These are phyloP conservation scores for Pristis pectinata DNA, from an alignment of 2,797 vertebrate genomes.

Conservation along the genomic window DNA sequence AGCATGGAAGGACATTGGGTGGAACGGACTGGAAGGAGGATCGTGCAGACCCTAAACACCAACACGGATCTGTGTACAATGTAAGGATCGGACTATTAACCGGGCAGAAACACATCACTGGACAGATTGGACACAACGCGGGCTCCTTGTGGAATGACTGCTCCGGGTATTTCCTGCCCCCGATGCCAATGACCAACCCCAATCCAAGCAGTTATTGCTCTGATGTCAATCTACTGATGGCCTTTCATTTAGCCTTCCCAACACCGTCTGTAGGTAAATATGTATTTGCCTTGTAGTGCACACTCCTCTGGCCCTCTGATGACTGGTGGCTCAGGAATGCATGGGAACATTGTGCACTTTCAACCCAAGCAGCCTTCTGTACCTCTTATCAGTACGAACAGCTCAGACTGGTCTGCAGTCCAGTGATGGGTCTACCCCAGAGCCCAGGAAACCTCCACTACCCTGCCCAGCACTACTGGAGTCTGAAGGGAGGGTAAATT, in stretches of 20 bases:
- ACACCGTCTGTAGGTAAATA: background rate
- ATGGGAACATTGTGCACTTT: background rate
- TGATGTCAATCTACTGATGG: background rate
- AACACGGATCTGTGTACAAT: no score
- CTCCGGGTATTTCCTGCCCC: background rate
- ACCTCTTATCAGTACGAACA: background rate
- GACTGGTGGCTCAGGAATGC: background rate
- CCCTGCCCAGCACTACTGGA: background rate
- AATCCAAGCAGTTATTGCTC: background rate
- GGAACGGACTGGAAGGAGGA: no score
- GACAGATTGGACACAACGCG: background rate
- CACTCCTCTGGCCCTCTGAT: background rate
- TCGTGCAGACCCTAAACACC: no score
- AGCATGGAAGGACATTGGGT: no score
- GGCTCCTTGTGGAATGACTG: background rate
- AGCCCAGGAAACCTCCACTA: background rate
- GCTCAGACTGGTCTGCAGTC: background rate
- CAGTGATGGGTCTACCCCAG: background rate
- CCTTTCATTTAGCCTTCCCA: background rate
- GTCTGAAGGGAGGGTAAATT: background rate
- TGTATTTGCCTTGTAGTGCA: background rate
- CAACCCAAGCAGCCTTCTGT: background rate
- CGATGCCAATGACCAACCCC: background rate
- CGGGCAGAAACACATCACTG: background rate
- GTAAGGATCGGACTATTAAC: background rate